Evolutionary conservation across 2,113 vertebrate genomes (phyloP).

Genomic region (Astur gentilis): DNA sequence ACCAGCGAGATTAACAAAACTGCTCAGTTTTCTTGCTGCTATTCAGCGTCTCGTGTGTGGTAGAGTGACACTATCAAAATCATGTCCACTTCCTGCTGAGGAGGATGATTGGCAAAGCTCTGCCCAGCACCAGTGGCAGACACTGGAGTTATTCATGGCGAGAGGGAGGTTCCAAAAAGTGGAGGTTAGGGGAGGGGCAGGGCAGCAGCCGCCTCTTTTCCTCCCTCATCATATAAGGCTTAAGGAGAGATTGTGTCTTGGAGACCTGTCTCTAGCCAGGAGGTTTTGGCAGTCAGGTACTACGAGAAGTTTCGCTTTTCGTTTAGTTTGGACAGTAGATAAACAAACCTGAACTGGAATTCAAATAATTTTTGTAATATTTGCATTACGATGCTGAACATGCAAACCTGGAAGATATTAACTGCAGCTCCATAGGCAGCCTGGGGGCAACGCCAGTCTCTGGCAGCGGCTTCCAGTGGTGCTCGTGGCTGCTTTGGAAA

Average conservation of each 20-base stretch:
- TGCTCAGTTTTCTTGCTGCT: slow-evolving; percentile 65
- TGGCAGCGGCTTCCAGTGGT: not conserved
- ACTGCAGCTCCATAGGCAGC: not conserved
- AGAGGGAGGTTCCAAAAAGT: slow-evolving; percentile 43
- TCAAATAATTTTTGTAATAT: not conserved
- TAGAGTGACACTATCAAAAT: slow-evolving; percentile 65
- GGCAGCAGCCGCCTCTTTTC: not conserved
- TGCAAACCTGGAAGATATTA: not conserved
- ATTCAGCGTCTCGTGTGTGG: slow-evolving; percentile 51
- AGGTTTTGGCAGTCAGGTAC: not conserved
- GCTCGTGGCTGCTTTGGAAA: not conserved
- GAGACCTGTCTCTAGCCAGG: not conserved
- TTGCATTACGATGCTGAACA: not conserved
- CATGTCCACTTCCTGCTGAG: slow-evolving; percentile 62
- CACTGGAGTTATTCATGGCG: slow-evolving; percentile 45
- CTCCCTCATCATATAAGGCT: not conserved
- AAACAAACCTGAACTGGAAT: not conserved
- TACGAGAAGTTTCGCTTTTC: not conserved
- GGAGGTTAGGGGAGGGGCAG: slow-evolving; percentile 41
- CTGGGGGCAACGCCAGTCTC: not conserved
- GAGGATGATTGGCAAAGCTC: slow-evolving; percentile 55
- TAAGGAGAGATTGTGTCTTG: not conserved
- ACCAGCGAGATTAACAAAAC: slow-evolving; percentile 62
- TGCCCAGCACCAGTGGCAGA: slow-evolving; percentile 44
- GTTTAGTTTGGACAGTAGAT: not conserved